Percentiles rank a stretch among this genome's conserved stretches.
phyloP scores from a whole-genome alignment of 2,797 vertebrate species.

The Xiphophorus birchmanni region DNA sequence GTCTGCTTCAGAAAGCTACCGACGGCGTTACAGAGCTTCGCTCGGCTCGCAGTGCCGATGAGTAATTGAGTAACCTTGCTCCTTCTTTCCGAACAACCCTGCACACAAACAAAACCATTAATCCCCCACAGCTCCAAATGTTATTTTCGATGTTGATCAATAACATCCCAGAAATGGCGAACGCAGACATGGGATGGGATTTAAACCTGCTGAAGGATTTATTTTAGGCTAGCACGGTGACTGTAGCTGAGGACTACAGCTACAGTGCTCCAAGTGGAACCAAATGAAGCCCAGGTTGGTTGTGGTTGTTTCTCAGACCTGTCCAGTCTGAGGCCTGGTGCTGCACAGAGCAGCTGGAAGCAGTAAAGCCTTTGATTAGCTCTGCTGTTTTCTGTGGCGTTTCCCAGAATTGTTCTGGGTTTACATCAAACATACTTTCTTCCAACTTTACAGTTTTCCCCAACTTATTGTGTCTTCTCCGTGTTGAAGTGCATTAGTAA shows the following conservation, averaged over 20 bases:
- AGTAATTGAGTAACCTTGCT: conserved; percentile 38
- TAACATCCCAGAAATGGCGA: conserved; percentile 41
- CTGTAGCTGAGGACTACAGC: background rate
- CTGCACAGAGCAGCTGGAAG: background rate
- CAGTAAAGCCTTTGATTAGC: conserved; percentile 1
- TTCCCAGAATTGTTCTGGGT: conserved; percentile 3
- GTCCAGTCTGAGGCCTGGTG: background rate
- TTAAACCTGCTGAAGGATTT: conserved; percentile 21
- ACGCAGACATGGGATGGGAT: conserved; percentile 21
- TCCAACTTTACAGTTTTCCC: background rate
- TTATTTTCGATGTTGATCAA: conserved; percentile 53
- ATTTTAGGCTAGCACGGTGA: background rate
- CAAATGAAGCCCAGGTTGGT: conserved; percentile 1
- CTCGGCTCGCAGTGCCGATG: conserved; percentile 3
- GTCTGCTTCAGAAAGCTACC: background rate
- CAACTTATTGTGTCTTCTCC: background rate
- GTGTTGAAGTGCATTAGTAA: background rate
- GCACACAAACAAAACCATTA: conserved; percentile 44
- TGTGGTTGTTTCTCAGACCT: background rate
- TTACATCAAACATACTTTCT: background rate
- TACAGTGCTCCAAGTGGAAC: background rate
- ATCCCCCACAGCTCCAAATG: conserved; percentile 46
- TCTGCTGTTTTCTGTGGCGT: conserved; percentile 7
- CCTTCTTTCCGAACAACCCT: conserved; percentile 45
- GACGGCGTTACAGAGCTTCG: conserved; percentile 1